Evolutionary conservation across 2,797 vertebrate species (phyloP).

Genomic region (Bovichtus diacanthus): DNA sequence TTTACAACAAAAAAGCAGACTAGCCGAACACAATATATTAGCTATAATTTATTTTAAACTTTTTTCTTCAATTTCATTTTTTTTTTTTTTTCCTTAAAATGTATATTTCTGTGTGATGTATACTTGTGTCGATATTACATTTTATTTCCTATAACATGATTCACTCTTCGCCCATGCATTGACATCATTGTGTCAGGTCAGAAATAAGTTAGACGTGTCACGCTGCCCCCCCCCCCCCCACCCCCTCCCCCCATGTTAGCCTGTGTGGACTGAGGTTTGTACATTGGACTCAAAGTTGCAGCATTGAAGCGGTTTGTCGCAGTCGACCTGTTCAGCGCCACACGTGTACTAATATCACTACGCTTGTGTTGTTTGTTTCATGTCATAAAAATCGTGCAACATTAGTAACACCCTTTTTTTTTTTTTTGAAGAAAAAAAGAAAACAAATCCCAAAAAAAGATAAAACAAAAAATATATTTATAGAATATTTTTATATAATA

Average conservation of each 20-base stretch:
- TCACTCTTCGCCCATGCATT: conserved; percentile 90
- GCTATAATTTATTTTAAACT: conserved; percentile 90
- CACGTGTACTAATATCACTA: conserved; percentile 80
- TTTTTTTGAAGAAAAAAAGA: conserved; percentile 80
- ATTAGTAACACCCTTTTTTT: conserved; percentile 89
- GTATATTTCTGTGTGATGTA: conserved; percentile 89
- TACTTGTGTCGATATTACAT: conserved; percentile 86
- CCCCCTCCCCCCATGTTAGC: conserved; percentile 31
- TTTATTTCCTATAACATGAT: conserved; percentile 82
- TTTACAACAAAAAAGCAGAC: conserved; percentile 93
- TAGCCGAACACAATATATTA: conserved; percentile 98
- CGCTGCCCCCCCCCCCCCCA: not conserved
- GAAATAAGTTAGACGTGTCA: conserved; percentile 85
- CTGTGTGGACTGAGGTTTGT: conserved; percentile 71
- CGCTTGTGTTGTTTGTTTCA: conserved; percentile 74
- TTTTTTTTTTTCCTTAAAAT: conserved; percentile 81
- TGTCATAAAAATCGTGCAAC: conserved; percentile 90
- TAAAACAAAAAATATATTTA: conserved; percentile 83
- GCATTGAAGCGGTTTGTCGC: conserved; percentile 86
- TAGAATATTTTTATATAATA: conserved; percentile 85
- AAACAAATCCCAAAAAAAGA: conserved; percentile 69
- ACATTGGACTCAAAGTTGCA: conserved; percentile 88
- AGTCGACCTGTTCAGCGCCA: no score
- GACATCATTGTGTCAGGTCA: conserved; percentile 85
- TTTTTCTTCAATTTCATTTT: conserved; percentile 85